Base-by-base conservation (phyloP, 2,797 vertebrate species). In the Hippopotamyrus pictus region DNA sequence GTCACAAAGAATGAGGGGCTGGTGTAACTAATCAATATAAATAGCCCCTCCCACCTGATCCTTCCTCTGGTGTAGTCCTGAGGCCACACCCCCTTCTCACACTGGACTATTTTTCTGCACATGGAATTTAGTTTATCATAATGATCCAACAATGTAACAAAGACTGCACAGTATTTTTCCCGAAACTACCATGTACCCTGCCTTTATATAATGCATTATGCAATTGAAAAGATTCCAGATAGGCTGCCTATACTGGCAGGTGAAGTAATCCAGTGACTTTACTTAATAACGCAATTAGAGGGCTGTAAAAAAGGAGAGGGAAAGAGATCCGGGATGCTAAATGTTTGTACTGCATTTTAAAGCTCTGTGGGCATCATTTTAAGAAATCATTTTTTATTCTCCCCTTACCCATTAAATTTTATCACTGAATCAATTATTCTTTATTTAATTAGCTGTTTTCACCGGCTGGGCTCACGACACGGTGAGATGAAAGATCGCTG, bases 361-460 rank as follows among this genome's bases (percentile, higher is more conserved):
- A n/a, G 73, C 37, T 44, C 73, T 9, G 73, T 79, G 83, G 12
- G 73, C 37, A 85, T 22, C 46, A 50, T 85, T 85, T 85, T 53
- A 79, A 46, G 48, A 85, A 85, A 29, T 53, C 22, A 25, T 85
- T 85, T 76, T 44, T 79, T 79, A 79, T 79, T 79, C 73, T 44
- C 37, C 17, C 17, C 37, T 14, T n/a, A 14, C 73, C 25, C 48
- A 53, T 85, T 85, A 50, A 3, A 50, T 53, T 85, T 25, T 50
- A 85, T 50, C 22, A 85, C 22, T 50, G 83, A 85, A 50, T 50
- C 46, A 85, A 85, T 51, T 50, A 51, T 85, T 53, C 83, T 51
- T 53, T 85, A 29, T 85, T 85, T 50, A 50, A 50, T 85, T 50
- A 85, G 50, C 25, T 85, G 83, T 85, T 85, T 85, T 85, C 83